These are phyloP conservation scores for Solea solea DNA, from an alignment of 2,113 vertebrate species.

Conservation along the genomic window DNA sequence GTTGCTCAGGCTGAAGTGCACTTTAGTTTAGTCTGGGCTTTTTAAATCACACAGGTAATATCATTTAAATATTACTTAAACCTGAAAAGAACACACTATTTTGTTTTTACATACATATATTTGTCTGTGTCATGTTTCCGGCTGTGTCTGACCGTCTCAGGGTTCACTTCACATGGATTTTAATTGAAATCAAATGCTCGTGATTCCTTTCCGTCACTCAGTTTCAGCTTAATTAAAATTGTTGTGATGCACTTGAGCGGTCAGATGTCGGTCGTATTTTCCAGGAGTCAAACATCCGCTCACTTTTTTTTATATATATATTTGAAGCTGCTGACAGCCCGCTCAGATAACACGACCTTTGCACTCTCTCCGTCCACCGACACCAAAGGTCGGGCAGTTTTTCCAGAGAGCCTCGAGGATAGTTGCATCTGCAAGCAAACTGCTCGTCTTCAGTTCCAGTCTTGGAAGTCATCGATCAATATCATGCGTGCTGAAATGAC, in stretches of 20 bases:
- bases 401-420: constrained; percentile 15
- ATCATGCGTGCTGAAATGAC: neutral
- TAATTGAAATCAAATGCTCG: neutral
- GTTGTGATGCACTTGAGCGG: constrained; percentile 7
- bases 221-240: neutral
- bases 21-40: too few relatives aligned
- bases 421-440: constrained; percentile 16
- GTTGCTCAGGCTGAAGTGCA: too few relatives aligned
- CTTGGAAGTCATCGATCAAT: constrained; percentile 18
- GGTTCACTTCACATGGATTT: too few relatives aligned
- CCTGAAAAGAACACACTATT: too few relatives aligned
- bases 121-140: too few relatives aligned
- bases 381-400: constrained; percentile 47
- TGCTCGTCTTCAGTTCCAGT: constrained; percentile 25
- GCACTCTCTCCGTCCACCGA: constrained; percentile 29
- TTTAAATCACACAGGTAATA: too few relatives aligned
- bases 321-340: constrained; percentile 39
- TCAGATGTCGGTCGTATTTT: neutral
- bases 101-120: too few relatives aligned
- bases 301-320: constrained; percentile 8
- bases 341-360: constrained; percentile 40
- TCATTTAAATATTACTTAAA: too few relatives aligned
- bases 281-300: neutral
- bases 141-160: too few relatives aligned
- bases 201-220: neutral